Evolutionary conservation across 2,888 invertebrate species (phyloP), one percentile per base, ranked within the genome.

Genomic region (Malacosoma neustria): DNA sequence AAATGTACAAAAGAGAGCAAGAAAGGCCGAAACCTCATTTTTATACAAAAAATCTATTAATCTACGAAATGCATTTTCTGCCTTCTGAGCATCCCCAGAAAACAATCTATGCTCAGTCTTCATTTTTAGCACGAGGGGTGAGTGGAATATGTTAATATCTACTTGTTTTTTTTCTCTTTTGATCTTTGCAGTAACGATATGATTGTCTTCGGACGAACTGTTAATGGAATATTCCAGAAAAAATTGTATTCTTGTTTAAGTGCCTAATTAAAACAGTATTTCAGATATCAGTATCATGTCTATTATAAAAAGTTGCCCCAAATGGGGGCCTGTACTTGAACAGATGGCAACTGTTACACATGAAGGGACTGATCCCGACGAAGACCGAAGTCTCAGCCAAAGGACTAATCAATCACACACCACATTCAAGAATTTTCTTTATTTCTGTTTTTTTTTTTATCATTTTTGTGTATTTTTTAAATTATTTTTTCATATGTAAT

Each of bases 391-490:
- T 52, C 46, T 43, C 51, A 47, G 47, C 47, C 57, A 59, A 45
- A 73, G 75, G 75, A 72, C 70, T 66, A 73, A 77, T 72, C 79
- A 81, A 84, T 84, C 73, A 84, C 79, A 81, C 82, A 81, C 72
- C 74, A 74, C 75, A 71, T 79, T 77, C 67, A 79, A 79, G 72
- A 77, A 73, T 77, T 82, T 76, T 73, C 65, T 84, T 85, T 85
- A 82, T 82, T 86, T 79, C 76, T 72, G 74, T 84, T 81, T 80
- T 81, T 80, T 80, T 60, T 39, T 31, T 13, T 9, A 13, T 32
- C 73, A 71, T 80, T 79, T 77, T 72, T 22, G 22, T 22, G 58
- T 65, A 53, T 60, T 58, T 54, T 67, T 73, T 69, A 68, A 55
- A 68, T 62, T 59, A 56, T 69, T 77, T 74, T 71, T 71, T 58